Evolutionary conservation across 2,888 invertebrate genomes (phyloP).

Genomic region (Cryptophagus acutangulus): DNA sequence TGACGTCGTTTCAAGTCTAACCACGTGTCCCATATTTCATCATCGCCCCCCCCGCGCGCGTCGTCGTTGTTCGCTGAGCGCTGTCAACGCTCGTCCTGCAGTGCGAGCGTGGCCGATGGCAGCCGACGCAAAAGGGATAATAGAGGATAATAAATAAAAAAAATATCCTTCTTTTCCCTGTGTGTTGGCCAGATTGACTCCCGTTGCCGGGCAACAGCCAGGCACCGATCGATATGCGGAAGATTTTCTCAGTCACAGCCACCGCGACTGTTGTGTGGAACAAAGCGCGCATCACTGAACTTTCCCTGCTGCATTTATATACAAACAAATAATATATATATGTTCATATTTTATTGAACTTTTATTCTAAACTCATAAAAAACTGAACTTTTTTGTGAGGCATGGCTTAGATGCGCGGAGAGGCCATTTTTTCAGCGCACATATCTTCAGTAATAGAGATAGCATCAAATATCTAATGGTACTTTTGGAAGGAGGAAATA

Average conservation of each 20-base stretch:
- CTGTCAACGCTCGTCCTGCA: slow-evolving; percentile 40
- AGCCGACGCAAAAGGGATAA: slow-evolving; percentile 44
- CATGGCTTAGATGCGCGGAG: too few relatives aligned
- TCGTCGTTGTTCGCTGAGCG: too few relatives aligned
- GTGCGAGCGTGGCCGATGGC: slow-evolving; percentile 37
- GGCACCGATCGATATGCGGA: slow-evolving; percentile 52
- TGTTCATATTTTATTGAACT: slow-evolving; percentile 1
- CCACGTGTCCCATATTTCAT: slow-evolving; percentile 71
- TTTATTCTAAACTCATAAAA: neutral
- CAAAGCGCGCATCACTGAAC: slow-evolving; percentile 5
- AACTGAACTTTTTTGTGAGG: neutral
- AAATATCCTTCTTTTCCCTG: slow-evolving; percentile 47
- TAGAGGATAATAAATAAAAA: slow-evolving; percentile 50
- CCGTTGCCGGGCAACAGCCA: slow-evolving; percentile 54
- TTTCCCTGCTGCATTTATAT: slow-evolving; percentile 1
- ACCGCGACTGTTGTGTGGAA: slow-evolving; percentile 2
- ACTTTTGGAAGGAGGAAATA: too few relatives aligned
- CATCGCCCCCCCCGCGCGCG: slow-evolving; percentile 57
- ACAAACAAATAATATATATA: too few relatives aligned
- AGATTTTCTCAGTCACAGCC: slow-evolving; percentile 41
- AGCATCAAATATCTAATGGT: too few relatives aligned
- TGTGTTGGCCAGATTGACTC: slow-evolving; percentile 54
- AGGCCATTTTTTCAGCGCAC: too few relatives aligned
- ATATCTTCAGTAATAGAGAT: too few relatives aligned
- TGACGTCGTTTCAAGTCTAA: slow-evolving; percentile 68